Conservation (phyloP, 1,140 invertebrate genomes). For the Akabosia matsudoensis region DNA sequence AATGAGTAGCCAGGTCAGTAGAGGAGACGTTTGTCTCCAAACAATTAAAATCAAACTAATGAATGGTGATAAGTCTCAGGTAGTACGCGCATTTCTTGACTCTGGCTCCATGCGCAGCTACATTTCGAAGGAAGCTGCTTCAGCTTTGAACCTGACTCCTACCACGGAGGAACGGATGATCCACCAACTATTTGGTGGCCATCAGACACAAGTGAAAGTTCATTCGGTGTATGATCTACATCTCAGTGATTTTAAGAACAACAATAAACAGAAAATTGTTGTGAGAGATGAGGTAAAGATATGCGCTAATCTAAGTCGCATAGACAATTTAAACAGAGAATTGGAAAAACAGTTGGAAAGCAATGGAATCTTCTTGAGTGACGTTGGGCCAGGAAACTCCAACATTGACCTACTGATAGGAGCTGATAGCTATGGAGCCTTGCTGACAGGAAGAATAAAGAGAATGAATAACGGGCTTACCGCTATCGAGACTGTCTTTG, state of each 20-base stretch:
- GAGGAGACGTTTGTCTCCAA: too few relatives aligned
- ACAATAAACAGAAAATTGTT: too few relatives aligned
- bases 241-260: too few relatives aligned
- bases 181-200: background rate
- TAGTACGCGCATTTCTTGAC: slow-evolving; percentile 11
- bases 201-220: too few relatives aligned
- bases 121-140: background rate
- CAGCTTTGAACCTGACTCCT: background rate
- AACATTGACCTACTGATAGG: slow-evolving; percentile 11
- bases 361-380: background rate
- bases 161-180: background rate
- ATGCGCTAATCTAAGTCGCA: too few relatives aligned
- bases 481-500: background rate
- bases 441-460: background rate
- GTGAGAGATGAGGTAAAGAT: too few relatives aligned
- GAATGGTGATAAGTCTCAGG: background rate
- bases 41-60: too few relatives aligned
- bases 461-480: background rate
- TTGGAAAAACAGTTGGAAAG: too few relatives aligned
- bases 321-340: background rate
- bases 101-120: slow-evolving; percentile 4
- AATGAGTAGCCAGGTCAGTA: too few relatives aligned
- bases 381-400: background rate
- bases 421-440: background rate
- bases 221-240: too few relatives aligned